Evolutionary conservation across 2,888 invertebrate species (phyloP).

Genomic region (Sesia apiformis): DNA sequence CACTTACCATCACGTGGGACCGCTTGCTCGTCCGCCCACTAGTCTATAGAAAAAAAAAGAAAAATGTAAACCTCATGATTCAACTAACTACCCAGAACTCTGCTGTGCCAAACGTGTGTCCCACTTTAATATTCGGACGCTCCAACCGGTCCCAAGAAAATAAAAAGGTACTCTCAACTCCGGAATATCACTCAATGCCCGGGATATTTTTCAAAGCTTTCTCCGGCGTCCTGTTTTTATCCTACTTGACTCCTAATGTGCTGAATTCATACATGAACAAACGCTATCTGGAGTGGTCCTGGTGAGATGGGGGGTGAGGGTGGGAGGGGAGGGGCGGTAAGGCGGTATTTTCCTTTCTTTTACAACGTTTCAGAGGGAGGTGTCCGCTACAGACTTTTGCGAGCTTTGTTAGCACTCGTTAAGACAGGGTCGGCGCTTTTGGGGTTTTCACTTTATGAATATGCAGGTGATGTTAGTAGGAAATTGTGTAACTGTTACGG

Average conservation of each 20-base stretch:
- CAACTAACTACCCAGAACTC: too few relatives aligned
- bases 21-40: too few relatives aligned
- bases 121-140: constrained; percentile 6
- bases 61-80: neutral
- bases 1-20: too few relatives aligned
- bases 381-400: constrained; percentile 17
- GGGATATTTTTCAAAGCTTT: constrained; percentile 63
- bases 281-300: constrained; percentile 53
- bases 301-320: constrained; percentile 18
- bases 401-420: constrained; percentile 1
- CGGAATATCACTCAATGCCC: constrained; percentile 55
- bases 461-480: too few relatives aligned
- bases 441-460: too few relatives aligned
- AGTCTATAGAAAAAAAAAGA: too few relatives aligned
- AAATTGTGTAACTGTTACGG: too few relatives aligned
- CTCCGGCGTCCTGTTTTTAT: constrained; percentile 67
- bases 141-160: constrained; percentile 13
- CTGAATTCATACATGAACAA: constrained; percentile 83
- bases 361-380: constrained; percentile 33
- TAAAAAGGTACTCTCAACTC: constrained; percentile 32
- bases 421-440: constrained; percentile 19
- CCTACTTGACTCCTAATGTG: constrained; percentile 80
- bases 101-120: too few relatives aligned
- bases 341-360: constrained; percentile 37
- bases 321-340: constrained; percentile 14